Conservation (phyloP, 2,888 invertebrate genomes). For the Lycophotia porphyrea region DNA sequence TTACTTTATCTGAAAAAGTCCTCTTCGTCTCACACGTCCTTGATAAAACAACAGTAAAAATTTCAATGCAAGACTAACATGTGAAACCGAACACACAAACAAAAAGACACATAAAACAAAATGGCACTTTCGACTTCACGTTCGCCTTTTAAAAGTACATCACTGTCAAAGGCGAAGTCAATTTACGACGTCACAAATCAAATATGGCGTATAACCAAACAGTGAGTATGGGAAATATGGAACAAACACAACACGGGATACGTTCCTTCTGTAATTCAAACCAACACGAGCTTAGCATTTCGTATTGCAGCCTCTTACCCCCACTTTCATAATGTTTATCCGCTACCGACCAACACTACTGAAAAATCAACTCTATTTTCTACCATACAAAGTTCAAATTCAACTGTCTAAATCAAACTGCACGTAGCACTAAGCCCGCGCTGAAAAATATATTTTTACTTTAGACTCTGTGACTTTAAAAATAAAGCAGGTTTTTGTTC, state of each 20-base stretch:
- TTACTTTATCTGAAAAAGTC: not conserved
- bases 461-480: not conserved
- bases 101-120: constrained; percentile 45
- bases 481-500: constrained; percentile 33
- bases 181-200: constrained; percentile 68
- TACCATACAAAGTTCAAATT: constrained; percentile 33
- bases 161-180: constrained; percentile 44
- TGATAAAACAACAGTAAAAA: constrained; percentile 32
- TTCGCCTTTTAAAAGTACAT: constrained; percentile 56
- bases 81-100: constrained; percentile 33
- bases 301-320: constrained; percentile 66
- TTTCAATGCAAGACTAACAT: constrained; percentile 18
- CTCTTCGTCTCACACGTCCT: not conserved
- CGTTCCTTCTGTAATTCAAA: constrained; percentile 67
- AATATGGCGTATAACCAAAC: constrained; percentile 68
- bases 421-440: constrained; percentile 34
- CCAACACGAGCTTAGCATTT: constrained; percentile 69
- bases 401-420: constrained; percentile 24
- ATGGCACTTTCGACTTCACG: constrained; percentile 35
- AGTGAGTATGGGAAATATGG: constrained; percentile 66
- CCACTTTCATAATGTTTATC: constrained; percentile 69
- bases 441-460: not conserved
- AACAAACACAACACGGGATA: constrained; percentile 64
- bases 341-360: constrained; percentile 33
- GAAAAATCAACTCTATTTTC: constrained; percentile 51